Evolutionary conservation across 2,888 invertebrate species (phyloP).

Genomic region (Ormyrus labotus): DNA sequence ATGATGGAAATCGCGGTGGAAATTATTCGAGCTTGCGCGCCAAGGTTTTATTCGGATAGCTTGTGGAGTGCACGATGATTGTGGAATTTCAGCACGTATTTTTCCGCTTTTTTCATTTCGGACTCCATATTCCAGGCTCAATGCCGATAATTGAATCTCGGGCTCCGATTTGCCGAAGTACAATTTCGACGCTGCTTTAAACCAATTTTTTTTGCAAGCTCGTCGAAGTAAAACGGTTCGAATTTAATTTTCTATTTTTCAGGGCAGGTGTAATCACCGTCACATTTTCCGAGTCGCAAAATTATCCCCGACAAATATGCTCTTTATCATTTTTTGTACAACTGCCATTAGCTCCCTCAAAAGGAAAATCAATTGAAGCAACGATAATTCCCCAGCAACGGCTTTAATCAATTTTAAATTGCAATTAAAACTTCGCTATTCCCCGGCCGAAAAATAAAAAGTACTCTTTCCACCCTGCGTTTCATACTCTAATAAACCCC

Average conservation of each 20-base stretch:
- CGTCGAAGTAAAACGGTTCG: not conserved
- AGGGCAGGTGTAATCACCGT: too few species aligned
- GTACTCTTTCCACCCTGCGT: too few species aligned
- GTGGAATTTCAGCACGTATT: slow-evolving; percentile 9
- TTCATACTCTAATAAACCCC: too few species aligned
- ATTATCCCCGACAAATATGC: too few species aligned
- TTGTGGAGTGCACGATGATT: not conserved
- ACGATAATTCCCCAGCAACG: too few species aligned
- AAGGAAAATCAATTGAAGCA: too few species aligned
- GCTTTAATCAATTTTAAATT: too few species aligned
- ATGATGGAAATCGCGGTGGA: not conserved
- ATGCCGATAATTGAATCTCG: slow-evolving; percentile 27
- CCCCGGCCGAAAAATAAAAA: too few species aligned
- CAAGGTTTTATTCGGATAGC: slow-evolving; percentile 7
- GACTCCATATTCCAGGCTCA: slow-evolving; percentile 8
- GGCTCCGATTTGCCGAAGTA: slow-evolving; percentile 21
- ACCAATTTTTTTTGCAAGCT: slow-evolving; percentile 7
- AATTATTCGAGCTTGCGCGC: not conserved
- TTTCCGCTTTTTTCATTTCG: slow-evolving; percentile 2
- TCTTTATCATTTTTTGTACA: too few species aligned
- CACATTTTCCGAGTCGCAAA: too few species aligned
- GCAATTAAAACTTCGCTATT: too few species aligned
- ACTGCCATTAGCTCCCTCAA: too few species aligned
- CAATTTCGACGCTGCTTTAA: slow-evolving; percentile 8
- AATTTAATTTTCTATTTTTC: not conserved